Percentiles rank a stretch among this genome's conserved stretches.
Evolutionary conservation across 2,888 invertebrate genomes (phyloP).

Genomic region (Nomada hirtipes): DNA sequence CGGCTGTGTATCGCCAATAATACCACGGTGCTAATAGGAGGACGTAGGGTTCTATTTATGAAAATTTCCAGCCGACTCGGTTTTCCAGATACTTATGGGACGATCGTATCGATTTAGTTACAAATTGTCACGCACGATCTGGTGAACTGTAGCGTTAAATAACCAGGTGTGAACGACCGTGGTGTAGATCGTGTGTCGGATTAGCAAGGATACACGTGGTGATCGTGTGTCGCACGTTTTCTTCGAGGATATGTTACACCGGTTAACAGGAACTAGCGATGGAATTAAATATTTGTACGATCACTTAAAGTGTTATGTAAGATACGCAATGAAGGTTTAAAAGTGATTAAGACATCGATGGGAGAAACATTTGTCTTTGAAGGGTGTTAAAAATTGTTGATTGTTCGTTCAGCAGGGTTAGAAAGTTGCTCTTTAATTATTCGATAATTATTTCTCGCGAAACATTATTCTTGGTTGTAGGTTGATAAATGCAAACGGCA

Average conservation of each 20-base stretch:
- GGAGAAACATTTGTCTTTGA: too few relatives aligned
- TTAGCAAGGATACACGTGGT: conserved; percentile 49
- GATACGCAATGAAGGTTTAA: not conserved
- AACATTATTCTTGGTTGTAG: too few relatives aligned
- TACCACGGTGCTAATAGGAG: not conserved
- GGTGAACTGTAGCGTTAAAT: conserved; percentile 47
- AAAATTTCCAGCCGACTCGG: too few relatives aligned
- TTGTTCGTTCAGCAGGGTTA: too few relatives aligned
- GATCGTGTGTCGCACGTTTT: conserved; percentile 49
- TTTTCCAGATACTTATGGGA: too few relatives aligned
- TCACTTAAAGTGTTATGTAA: not conserved
- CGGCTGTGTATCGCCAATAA: not conserved
- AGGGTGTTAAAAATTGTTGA: too few relatives aligned
- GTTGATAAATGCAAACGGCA: too few relatives aligned
- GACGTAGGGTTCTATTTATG: conserved; percentile 41
- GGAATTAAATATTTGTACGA: not conserved
- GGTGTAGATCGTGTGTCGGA: conserved; percentile 42
- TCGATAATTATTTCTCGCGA: too few relatives aligned
- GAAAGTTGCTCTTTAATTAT: too few relatives aligned
- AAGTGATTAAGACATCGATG: too few relatives aligned
- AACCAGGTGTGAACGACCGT: conserved; percentile 35
- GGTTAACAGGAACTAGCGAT: conserved; percentile 7
- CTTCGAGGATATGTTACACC: conserved; percentile 19
- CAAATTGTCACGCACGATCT: conserved; percentile 52
- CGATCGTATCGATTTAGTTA: conserved; percentile 58